A percentile compares a stretch with the other conserved stretches of the same genome.
Evolutionary conservation across 2,797 vertebrate species (phyloP).

Genomic region (Philypnodon macrostomus): DNA sequence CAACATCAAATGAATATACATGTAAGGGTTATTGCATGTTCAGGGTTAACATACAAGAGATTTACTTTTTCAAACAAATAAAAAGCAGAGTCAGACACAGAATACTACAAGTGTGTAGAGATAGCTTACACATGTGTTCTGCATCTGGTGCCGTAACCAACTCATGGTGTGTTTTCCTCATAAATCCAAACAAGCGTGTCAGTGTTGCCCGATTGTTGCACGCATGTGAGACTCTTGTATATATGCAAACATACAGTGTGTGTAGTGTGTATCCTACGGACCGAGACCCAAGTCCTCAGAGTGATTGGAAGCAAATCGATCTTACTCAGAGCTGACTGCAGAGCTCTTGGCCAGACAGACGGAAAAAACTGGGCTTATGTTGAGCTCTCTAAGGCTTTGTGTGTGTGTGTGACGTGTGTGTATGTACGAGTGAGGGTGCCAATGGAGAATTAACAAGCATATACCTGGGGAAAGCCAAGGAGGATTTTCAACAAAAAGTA

Average conservation of each 20-base stretch:
- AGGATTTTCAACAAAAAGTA: background rate
- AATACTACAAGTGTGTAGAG: background rate
- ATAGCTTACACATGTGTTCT: constrained; percentile 47
- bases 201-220: constrained; percentile 16
- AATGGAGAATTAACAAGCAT: constrained; percentile 11
- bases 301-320: constrained; percentile 42
- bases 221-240: constrained; percentile 9
- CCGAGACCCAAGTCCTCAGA: constrained; percentile 22
- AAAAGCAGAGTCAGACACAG: constrained; percentile 1
- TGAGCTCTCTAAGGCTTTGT: constrained; percentile 24
- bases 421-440: constrained; percentile 12
- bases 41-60: too few species aligned
- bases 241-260: constrained; percentile 13
- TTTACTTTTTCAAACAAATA: too few species aligned
- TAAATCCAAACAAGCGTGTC: constrained; percentile 27
- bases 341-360: constrained; percentile 39
- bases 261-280: constrained; percentile 13
- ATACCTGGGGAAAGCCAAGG: constrained; percentile 11
- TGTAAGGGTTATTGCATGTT: too few species aligned
- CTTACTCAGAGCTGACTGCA: constrained; percentile 38
- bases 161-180: constrained; percentile 25
- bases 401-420: background rate
- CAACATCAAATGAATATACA: too few species aligned
- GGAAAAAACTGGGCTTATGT: constrained; percentile 39
- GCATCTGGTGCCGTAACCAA: constrained; percentile 37